Conservation (phyloP, 2,888 invertebrate species). For the Ichneumoninae sp. region DNA sequence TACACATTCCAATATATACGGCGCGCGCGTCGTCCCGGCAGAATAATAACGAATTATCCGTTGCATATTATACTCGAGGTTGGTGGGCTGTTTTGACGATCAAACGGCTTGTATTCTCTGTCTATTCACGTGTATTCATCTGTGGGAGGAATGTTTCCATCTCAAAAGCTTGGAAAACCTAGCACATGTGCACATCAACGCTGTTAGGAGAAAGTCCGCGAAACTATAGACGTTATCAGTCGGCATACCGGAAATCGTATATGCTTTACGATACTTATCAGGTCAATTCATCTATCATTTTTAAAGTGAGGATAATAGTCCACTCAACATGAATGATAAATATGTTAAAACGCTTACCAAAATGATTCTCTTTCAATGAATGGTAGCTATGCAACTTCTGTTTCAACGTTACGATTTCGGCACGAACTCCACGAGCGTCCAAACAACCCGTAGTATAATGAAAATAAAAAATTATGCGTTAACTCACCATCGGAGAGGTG, state of each 20-base stretch:
- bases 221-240: neutral
- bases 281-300: neutral
- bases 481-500: slow-evolving; percentile 28
- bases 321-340: neutral
- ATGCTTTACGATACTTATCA: neutral
- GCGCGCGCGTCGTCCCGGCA: neutral
- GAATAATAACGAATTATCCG: neutral
- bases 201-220: neutral
- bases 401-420: neutral
- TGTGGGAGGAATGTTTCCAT: neutral
- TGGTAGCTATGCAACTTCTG: neutral
- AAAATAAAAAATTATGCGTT: neutral
- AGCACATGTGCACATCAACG: neutral
- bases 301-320: neutral
- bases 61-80: neutral
- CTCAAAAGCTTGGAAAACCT: neutral
- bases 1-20: neutral
- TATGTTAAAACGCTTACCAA: no score
- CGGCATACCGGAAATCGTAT: slow-evolving; percentile 3
- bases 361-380: neutral
- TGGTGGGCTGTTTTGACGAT: neutral
- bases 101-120: neutral
- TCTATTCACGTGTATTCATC: neutral
- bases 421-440: neutral
- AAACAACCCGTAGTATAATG: neutral